Evolutionary conservation across 1,140 invertebrate genomes (phyloP), one percentile per base, ranked within the genome.

Genomic region (Orussus abietinus): DNA sequence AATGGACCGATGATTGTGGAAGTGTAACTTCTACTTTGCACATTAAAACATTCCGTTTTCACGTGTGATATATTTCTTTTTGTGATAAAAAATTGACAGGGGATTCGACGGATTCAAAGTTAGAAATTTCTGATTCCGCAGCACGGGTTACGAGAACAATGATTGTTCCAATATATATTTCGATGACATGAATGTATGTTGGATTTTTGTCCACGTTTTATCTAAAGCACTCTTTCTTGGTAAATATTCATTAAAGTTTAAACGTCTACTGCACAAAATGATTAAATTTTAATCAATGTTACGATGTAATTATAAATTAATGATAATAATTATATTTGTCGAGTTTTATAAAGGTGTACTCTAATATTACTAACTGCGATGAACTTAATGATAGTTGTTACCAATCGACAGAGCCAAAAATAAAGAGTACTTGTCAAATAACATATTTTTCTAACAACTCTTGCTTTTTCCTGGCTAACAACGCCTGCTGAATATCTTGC

Each of bases 401-500:
- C 39, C 40, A 49, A 31, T 37, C 14, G 30, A 21, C 11, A 33
- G 30, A 37, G 32, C 29, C 25, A 25, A 32, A 29, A 40, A 42
- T 45, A 56, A 49, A 28, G 31, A 36, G 40, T 47, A 48, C 14
- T 42, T 21, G 14, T 68, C 38, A 65, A 28, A 57, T 21, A 33
- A 64, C 81, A 60, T 87, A 88, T 75, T 82, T 84, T 51, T 87
- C 82, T 30, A 96, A 55, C 13, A 96, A 68, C 67, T 96, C 92
- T 68, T 86, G 83, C 65, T 98, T 97, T 63, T 92, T 90, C 52
- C 89, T 80, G 49, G 80, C 77, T 0, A 98, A 72, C 19, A 98
- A 72, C 0, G 91, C 92, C 57, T 91, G 84, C 64, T 96, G 90
- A 35, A 98, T 85, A 53, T 94, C 89, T 63, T 85, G 81, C 59